Evolutionary conservation across 2,888 invertebrate species (phyloP), one percentile per base, ranked within the genome.

Genomic region (Acleris laterana): DNA sequence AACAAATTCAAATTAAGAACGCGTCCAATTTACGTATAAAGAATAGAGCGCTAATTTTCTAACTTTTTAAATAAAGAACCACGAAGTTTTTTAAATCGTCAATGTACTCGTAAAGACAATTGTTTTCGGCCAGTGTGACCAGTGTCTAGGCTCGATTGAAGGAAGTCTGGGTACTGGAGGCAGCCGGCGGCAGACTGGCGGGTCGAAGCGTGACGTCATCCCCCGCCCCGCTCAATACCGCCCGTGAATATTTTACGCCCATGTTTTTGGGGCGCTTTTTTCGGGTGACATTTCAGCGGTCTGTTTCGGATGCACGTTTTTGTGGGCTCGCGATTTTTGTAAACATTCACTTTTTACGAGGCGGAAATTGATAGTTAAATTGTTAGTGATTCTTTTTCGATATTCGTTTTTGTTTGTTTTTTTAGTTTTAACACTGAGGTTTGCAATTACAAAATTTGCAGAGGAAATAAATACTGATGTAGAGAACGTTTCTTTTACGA

Each of bases 171-270:
- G 75, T 78, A 82, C 83, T 80, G 76, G 74, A 69, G 77, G 68
- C 74, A 74, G 73, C 81, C 78, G 86, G 85, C 87, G 87, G 85
- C 86, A 84, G 82, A 70, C 78, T 81, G 88, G 81, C 86, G 87
- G 87, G 84, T 84, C 84, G 84, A 82, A 81, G 77, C 71, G 78
- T 90, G 90, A 90, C 90, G 90, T 90, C 90, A 90, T 70, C 62
- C 77, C 70, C 72, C 78, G 78, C 75, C 71, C 72, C 74, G 76
- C 76, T 76, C 78, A 76, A 79, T 74, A 76, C 77, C 80, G 79
- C 74, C 82, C 79, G 82, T 84, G 84, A 84, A 88, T 85, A 87
- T 86, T 87, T 87, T 84, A 87, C 85, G 82, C 81, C 84, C 83
- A 75, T 81, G 83, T 82, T 83, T 83, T 85, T 81, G 81, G 84